Evolutionary conservation across 2,888 invertebrate species (phyloP).

Genomic region (Tetropium fuscum): DNA sequence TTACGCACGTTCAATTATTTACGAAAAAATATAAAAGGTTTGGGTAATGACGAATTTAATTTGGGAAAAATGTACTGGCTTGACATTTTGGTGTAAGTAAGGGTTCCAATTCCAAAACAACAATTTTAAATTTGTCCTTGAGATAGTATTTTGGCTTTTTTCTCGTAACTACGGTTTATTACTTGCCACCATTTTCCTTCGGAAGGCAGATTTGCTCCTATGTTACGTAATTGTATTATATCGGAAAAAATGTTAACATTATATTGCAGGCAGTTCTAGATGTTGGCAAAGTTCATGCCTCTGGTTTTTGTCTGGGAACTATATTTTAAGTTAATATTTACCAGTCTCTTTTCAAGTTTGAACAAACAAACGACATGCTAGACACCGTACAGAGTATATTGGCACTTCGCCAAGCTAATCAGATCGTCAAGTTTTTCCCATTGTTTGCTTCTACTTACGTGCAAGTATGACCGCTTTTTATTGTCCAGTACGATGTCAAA

Average conservation of each 20-base stretch:
- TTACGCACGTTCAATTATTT: too few species aligned
- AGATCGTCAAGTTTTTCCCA: conserved; percentile 34
- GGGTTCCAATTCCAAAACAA: too few species aligned
- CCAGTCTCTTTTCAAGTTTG: conserved; percentile 45
- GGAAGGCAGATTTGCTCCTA: not conserved
- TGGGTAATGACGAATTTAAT: too few species aligned
- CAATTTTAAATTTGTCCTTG: too few species aligned
- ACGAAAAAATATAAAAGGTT: too few species aligned
- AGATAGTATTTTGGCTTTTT: too few species aligned
- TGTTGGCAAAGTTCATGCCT: conserved; percentile 5
- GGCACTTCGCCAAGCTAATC: conserved; percentile 51
- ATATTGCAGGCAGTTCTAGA: conserved; percentile 11
- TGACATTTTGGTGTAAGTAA: too few species aligned
- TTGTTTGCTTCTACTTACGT: conserved; percentile 29
- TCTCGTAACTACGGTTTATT: too few species aligned
- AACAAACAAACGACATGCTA: conserved; percentile 37
- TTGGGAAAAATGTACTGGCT: too few species aligned
- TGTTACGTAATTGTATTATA: not conserved
- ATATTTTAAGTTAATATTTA: conserved; percentile 43
- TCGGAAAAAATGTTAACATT: not conserved
- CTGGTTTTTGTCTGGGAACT: conserved; percentile 18
- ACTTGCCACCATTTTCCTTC: not conserved
- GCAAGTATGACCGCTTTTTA: conserved; percentile 15
- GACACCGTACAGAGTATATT: conserved; percentile 43
- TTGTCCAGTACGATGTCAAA: conserved; percentile 21